Evolutionary conservation across 2,888 invertebrate genomes (phyloP), one percentile per base, ranked within the genome.

Genomic region (Acleris sparsana): DNA sequence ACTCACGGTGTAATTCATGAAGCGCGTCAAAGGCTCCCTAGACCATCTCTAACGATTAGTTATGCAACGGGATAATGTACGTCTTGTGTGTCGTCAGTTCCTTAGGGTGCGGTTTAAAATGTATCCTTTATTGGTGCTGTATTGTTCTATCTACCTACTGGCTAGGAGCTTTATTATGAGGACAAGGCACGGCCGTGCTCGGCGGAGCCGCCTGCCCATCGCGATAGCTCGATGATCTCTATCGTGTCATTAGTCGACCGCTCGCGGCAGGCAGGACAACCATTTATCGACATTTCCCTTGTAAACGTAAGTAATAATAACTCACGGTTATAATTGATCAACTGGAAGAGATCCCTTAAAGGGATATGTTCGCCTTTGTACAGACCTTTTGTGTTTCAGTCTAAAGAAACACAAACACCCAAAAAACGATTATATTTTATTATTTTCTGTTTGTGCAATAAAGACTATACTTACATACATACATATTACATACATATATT

Each of bases 201-300:
- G 22, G 43, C 64, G 66, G 52, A 65, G 51, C 22, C 68, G 74
- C 70, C 70, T 79, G 82, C 82, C 82, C 73, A 85, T 84, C 83
- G 77, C 74, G 85, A 87, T 85, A 83, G 72, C 72, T 71, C 70
- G 67, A 71, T 69, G 82, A 83, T 84, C 74, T 70, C 67, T 81
- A 83, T 80, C 78, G 67, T 72, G 64, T 53, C 66, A 65, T 61
- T 67, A 70, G 69, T 61, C 53, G 56, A 53, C 68, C 67, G 63
- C 57, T 59, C 18, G 46, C 33, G 39, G 48, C 52, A 44, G 46
- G 48, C 52, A 57, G 56, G 56, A 62, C 67, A 62, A 33, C 39
- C 56, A 68, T 63, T 58, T 60, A 62, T 69, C 52, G 60, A 60
- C 62, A 18, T 44, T 58, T 62, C 55, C 53, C 29, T 49, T 68